Base-by-base conservation (phyloP, 2,797 vertebrate genomes). In the Lemur catta region DNA sequence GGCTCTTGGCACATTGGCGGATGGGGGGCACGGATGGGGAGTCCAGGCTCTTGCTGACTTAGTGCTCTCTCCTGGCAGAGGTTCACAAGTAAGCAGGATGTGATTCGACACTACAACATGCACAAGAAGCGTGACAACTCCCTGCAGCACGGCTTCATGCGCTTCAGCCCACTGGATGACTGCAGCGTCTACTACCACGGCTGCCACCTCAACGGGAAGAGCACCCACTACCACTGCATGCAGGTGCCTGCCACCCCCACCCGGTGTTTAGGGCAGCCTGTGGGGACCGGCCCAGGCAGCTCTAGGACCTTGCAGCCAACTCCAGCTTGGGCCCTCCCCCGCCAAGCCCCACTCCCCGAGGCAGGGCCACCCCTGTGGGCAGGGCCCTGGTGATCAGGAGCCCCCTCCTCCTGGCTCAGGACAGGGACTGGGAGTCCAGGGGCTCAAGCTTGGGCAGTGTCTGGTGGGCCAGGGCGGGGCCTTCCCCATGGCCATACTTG, bases 191-290 rank as follows among this genome's bases (percentile, higher is more conserved):
- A 99, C 98, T 99, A 99, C 98, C 99, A 99, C 0, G 99, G 99
- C 98, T 99, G 99, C 98, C 99, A 99, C 98, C 99, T 99, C 96
- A 99, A 99, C 22, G 99, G 99, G 98, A 99, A 99, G 98, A 99
- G 99, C 99, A 99, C 99, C 95, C 99, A 99, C 98, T 99, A 99
- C 99, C 99, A 99, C 98, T 99, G 99, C 99, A 99, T 99, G 99
- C 99, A 99, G 99, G 99, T 99, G 99, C 98, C 84, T 26, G 48
- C 30, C 1, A 0, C 24, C 8, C 59, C 78, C 78, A 8, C 13
- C 98, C 46, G 6, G 38, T 13, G 41, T 86, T 26, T 14, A 18
- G 14, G 35, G 22, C 61, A 52, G n/a, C 76, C 30, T 89, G 78
- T 28, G 57, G 57, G 57, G 26, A 12, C 26, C 4, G 52, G 50